Base-by-base conservation (phyloP, 2,113 vertebrate genomes). In the Coryphaenoides rupestris region DNA sequence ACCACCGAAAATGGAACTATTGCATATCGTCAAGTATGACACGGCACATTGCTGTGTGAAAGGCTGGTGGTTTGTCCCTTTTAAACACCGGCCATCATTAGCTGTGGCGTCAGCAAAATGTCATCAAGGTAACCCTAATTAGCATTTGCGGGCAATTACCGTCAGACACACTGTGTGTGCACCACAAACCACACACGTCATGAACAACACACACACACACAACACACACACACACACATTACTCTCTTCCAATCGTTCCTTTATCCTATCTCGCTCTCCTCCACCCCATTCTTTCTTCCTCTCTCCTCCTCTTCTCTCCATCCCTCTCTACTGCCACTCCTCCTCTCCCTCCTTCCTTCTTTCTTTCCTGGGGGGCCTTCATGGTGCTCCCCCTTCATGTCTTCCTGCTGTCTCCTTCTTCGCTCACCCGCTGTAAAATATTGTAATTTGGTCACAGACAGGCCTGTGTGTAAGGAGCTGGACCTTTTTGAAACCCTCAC, bases 371-470 rank as follows among this genome's bases (percentile, higher is more conserved):
- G n/a, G n/a, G 4, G 10, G 12, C 21, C 53, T 62, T 62, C 47
- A 55, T 10, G 63, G n/a, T n/a, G 19, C 28, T 54, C 15, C 19
- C 23, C 59, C 26, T n/a, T 26, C 22, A 4, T 16, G 55, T 69
- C 60, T 73, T 68, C 66, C 69, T 3, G 49, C n/a, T 45, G 22
- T 73, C 63, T 66, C 16, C 13, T 65, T 68, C 60, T n/a, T 78
- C 69, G 72, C 72, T 66, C 75, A 61, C 63, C 65, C 66, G 16
- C 17, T 80, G 80, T 84, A n/a, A 84, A 83, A 86, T 84, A 86
- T 84, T 83, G 78, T 81, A 75, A 86, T 86, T 84, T 86, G n/a
- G 83, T 85, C 83, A 84, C 79, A 81, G 77, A 85, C 75, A 73
- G 79, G 70, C 77, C 72, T 84, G 75, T 74, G 1, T 82, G 83